Evolutionary conservation across 2,797 vertebrate genomes (phyloP), one percentile per base, ranked within the genome.

Genomic region (Furcifer pardalis): DNA sequence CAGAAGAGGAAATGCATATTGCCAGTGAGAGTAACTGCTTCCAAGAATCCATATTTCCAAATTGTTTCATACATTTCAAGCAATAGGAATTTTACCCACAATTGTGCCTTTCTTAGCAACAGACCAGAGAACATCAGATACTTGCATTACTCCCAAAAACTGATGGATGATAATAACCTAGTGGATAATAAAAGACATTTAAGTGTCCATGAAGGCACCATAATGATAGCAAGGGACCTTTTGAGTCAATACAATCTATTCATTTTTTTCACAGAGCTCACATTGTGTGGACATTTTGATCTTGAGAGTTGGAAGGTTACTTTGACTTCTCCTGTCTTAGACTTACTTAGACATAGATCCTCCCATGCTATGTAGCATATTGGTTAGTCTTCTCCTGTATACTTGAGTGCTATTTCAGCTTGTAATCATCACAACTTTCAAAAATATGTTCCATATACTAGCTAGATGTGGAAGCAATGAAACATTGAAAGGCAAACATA

Each of bases 341-440:
- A n/a, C n/a, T n/a, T n/a, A n/a, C n/a, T n/a, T n/a, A n/a, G n/a
- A n/a, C n/a, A n/a, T n/a, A n/a, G n/a, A n/a, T n/a, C n/a, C n/a
- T n/a, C n/a, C n/a, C n/a, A n/a, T n/a, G n/a, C n/a, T n/a, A n/a
- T n/a, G n/a, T n/a, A n/a, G n/a, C n/a, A n/a, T n/a, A n/a, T n/a
- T n/a, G n/a, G n/a, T n/a, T n/a, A n/a, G 0, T 82, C n/a, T 84
- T 66, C n/a, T n/a, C n/a, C n/a, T n/a, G 23, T 4, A 4, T 79
- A 5, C 52, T 81, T 86, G 79, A 2, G 1, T 59, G 89, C 82
- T 40, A 71, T 13, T 12, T 63, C n/a, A 75, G 10, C n/a, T 9
- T 25, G 25, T 79, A 85, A 65, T 79, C 35, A 5, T 13, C 60
- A 5, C 7, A 42, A 77, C 89, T 85, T 25, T 76, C 13, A 35